These are phyloP conservation scores for Antheraea pernyi DNA, from an alignment of 1,140 invertebrate species.

Conservation along the genomic window DNA sequence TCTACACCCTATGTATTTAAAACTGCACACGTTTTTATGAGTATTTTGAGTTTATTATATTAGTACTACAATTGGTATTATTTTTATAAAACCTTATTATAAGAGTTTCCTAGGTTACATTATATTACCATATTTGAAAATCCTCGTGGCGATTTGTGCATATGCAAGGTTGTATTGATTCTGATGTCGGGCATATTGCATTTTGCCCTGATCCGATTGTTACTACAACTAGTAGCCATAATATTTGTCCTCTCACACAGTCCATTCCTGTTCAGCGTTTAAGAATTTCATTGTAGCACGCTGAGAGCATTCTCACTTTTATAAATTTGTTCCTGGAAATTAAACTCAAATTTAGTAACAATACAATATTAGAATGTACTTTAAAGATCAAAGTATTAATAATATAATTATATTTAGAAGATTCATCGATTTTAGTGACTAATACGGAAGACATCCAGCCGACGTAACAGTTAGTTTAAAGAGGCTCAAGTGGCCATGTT, in stretches of 20 bases:
- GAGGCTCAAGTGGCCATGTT: too few relatives aligned
- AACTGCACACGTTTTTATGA: too few relatives aligned
- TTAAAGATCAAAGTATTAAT: too few relatives aligned
- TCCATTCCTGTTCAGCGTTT: constrained; percentile 55
- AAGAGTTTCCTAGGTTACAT: not conserved
- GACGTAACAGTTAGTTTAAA: too few relatives aligned
- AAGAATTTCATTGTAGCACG: constrained; percentile 64
- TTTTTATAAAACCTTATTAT: not conserved
- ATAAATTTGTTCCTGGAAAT: constrained; percentile 5
- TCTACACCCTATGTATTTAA: too few relatives aligned
- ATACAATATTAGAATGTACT: not conserved
- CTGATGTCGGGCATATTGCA: constrained; percentile 81
- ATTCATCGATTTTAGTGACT: too few relatives aligned
- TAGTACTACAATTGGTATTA: not conserved
- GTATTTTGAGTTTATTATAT: too few relatives aligned
- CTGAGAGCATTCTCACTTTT: constrained; percentile 6
- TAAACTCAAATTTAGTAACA: not conserved
- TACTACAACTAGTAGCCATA: constrained; percentile 46
- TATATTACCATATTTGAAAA: constrained; percentile 84
- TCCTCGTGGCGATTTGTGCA: constrained; percentile 83
- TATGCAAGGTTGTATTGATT: constrained; percentile 84
- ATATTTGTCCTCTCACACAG: constrained; percentile 43
- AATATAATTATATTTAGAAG: too few relatives aligned
- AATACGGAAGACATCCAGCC: too few relatives aligned
- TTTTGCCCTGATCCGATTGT: constrained; percentile 28